Conservation (phyloP, 2,888 invertebrate genomes). For the Drosophila subsilvestris region DNA sequence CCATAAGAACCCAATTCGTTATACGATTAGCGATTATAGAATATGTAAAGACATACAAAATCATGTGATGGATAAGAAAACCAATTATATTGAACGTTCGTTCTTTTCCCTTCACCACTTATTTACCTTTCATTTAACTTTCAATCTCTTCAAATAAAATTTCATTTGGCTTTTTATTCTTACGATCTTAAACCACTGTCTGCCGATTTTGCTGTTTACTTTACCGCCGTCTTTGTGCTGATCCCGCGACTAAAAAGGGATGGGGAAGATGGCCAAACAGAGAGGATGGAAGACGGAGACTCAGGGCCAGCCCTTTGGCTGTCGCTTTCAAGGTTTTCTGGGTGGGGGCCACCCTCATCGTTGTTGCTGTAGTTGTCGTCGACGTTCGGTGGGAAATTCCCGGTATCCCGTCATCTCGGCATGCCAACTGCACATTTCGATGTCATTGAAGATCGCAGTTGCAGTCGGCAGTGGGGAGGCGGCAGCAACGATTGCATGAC, state of each 20-base stretch:
- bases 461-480: conserved; percentile 38
- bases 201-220: conserved; percentile 65
- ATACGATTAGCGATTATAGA: not conserved
- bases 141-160: not conserved
- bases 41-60: not conserved
- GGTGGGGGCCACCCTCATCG: conserved; percentile 33
- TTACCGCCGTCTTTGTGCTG: conserved; percentile 73
- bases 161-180: not conserved
- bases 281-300: conserved; percentile 11
- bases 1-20: not conserved
- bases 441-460: conserved; percentile 75
- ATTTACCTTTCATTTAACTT: not conserved
- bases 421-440: conserved; percentile 77
- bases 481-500: conserved; percentile 57
- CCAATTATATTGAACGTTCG: not conserved
- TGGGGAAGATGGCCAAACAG: conserved; percentile 17
- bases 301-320: conserved; percentile 33
- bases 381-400: conserved; percentile 44
- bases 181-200: conserved; percentile 12
- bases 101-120: no score
- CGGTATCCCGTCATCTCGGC: conserved; percentile 34
- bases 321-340: conserved; percentile 61
- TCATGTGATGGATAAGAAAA: not conserved
- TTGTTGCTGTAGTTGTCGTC: conserved; percentile 1
- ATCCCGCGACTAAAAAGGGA: conserved; percentile 55